Base-by-base conservation (phyloP, 2,797 vertebrate species). In the Rhabdophis nuchalis region DNA sequence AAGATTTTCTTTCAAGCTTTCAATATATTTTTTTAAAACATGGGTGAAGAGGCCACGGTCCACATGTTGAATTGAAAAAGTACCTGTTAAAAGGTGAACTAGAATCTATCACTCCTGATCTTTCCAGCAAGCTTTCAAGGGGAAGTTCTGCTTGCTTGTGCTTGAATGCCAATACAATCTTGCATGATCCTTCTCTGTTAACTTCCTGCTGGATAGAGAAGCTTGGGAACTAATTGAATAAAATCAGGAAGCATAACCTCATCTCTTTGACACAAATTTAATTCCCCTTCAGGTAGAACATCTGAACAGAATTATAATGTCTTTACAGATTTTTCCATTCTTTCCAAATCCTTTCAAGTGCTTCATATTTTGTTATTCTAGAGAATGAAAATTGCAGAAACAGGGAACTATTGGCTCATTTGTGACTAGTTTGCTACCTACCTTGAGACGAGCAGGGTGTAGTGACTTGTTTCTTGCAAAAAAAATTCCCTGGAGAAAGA, bases 371-470 rank as follows among this genome's bases (percentile, higher is more conserved):
- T 54, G 7, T 25, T 1, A 0, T 86, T 92, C 64, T 87, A n/a
- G 60, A 54, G 52, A 16, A 82, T 53, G 10, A 58, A 54, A 36
- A 85, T 58, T 0, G 50, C 41, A 4, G 54, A 50, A 94, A 85
- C 57, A 91, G 36, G 16, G 88, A 92, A 16, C 1, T 20, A 41
- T 20, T 32, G 18, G 3, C 0, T 2, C 0, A 0, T 54, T 32
- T 14, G 85, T 61, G 60, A 61, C 61, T 1, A 8, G 56, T 5
- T 61, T 1, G 0, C 18, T 64, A 13, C 97, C 95, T 96, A 97
- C 97, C 97, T 96, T 97, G 91, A 9, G 93, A 95, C 46, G 95
- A 85, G 1, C 93, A 95, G 0, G 96, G 95, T 53, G 95, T 92
- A 92, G 96, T n/a, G 60, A 96, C 91, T 57, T 96, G 95, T 50